phyloP scores from a whole-genome alignment of 1,140 invertebrate species.

The Papilio polyxenes region DNA sequence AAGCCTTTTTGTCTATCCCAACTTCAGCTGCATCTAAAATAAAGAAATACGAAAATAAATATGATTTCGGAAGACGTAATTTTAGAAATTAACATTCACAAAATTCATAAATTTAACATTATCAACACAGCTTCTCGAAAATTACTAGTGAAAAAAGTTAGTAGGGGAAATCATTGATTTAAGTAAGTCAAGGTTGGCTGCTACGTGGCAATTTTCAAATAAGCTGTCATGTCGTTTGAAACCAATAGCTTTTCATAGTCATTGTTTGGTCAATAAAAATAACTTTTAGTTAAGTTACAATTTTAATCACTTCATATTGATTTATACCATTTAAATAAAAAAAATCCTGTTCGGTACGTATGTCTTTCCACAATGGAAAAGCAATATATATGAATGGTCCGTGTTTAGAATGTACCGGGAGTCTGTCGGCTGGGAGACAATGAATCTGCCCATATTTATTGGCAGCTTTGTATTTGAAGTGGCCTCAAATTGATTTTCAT shows the following conservation, averaged over 20 bases:
- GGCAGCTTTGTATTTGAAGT: neutral
- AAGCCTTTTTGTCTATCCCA: too few species aligned
- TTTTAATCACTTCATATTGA: neutral
- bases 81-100: too few species aligned
- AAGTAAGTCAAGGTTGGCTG: slow-evolving; percentile 16
- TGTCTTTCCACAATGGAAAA: neutral
- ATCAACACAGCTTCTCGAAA: neutral
- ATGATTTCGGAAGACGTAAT: too few species aligned
- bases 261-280: neutral
- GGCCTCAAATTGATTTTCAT: neutral
- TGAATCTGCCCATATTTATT: neutral
- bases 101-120: neutral
- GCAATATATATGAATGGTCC: slow-evolving; percentile 2
- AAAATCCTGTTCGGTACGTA: neutral
- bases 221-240: slow-evolving; percentile 7
- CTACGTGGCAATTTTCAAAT: neutral
- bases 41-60: too few species aligned
- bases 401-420: slow-evolving; percentile 1
- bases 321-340: neutral
- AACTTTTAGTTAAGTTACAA: too few species aligned
- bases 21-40: too few species aligned
- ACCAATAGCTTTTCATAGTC: neutral
- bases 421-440: neutral
- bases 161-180: slow-evolving; percentile 13
- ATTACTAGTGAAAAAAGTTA: neutral